Evolutionary conservation across 1,140 invertebrate genomes (phyloP).

Genomic region (Propsilocerus akamusi): DNA sequence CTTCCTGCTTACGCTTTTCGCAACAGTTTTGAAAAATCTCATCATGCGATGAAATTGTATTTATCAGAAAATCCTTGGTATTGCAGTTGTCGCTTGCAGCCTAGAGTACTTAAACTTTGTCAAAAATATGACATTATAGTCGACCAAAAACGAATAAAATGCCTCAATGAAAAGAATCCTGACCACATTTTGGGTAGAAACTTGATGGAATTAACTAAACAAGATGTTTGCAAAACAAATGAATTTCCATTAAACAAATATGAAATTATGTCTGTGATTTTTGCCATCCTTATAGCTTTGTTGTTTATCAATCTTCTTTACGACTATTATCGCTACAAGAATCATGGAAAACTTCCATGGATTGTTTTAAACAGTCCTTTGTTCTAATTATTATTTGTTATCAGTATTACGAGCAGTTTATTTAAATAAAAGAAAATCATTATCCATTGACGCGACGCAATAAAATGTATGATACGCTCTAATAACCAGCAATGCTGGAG

Average conservation of each 20-base stretch:
- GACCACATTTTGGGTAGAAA: neutral
- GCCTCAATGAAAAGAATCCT: neutral
- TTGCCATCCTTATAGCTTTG: neutral
- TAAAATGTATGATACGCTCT: neutral
- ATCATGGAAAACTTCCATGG: neutral
- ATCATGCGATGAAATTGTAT: neutral
- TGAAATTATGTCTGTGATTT: neutral
- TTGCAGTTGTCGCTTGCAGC: neutral
- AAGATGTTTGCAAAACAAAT: neutral
- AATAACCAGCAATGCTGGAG: neutral
- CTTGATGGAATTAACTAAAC: neutral
- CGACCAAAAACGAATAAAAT: neutral
- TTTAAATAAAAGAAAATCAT: too few relatives aligned
- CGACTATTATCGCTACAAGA: neutral
- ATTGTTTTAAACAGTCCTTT: neutral
- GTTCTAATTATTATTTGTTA: neutral
- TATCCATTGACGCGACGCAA: too few relatives aligned
- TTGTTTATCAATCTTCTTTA: neutral
- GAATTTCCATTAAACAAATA: neutral
- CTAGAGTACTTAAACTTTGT: neutral
- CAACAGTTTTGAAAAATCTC: neutral
- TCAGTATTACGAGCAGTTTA: too few relatives aligned
- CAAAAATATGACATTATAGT: neutral
- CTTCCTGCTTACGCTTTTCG: neutral
- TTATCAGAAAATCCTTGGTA: neutral